phyloP scores from a whole-genome alignment of 2,797 vertebrate species.

The Dendrocincla tyrannina region DNA sequence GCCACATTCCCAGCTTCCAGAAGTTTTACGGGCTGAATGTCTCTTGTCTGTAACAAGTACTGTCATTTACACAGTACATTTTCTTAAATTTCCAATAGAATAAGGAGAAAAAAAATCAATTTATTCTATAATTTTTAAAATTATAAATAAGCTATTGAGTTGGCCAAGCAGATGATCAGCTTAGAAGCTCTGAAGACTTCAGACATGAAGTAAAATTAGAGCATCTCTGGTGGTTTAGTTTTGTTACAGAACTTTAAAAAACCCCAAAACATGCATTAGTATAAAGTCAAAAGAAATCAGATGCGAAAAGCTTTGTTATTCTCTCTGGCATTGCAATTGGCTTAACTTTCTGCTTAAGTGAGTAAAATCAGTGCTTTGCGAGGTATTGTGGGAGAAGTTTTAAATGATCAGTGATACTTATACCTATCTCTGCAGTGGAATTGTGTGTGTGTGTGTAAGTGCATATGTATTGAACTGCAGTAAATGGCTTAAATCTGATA shows the following conservation, averaged over 20 bases:
- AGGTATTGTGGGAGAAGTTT: neutral
- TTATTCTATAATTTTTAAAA: neutral
- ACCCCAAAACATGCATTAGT: neutral
- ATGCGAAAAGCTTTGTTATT: neutral
- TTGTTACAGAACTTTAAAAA: neutral
- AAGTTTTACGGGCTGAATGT: neutral
- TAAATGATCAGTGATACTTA: neutral
- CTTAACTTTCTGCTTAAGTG: neutral
- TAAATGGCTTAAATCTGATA: constrained; percentile 11
- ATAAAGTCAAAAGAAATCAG: neutral
- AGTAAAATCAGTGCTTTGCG: neutral
- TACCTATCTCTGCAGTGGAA: neutral
- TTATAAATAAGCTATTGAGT: neutral
- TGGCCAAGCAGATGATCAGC: neutral
- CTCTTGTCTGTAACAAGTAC: neutral
- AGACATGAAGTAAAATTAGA: neutral
- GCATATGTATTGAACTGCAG: neutral
- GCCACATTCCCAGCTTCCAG: neutral
- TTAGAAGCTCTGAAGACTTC: neutral
- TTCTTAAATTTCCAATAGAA: neutral
- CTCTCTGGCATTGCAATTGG: neutral
- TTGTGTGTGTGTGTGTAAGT: neutral
- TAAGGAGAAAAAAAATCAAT: neutral
- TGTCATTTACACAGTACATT: neutral
- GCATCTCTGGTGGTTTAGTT: neutral